These are phyloP conservation scores for Sebastes minor DNA, from an alignment of 2,797 vertebrate species.

Conservation along the genomic window DNA sequence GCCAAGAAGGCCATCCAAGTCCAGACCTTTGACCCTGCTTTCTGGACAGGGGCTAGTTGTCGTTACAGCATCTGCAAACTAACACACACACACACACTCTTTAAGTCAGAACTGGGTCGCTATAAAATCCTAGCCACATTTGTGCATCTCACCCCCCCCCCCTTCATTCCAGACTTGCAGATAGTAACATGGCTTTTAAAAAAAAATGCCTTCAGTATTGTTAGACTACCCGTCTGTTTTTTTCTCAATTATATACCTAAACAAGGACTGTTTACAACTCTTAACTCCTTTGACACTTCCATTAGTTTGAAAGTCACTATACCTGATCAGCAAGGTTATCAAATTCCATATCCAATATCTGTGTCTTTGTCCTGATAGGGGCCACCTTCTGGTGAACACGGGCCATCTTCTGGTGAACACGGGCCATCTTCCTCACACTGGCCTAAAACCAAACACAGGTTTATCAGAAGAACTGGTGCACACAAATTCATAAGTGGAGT, in stretches of 20 bases:
- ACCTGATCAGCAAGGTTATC: slow-evolving; percentile 78
- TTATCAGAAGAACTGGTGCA: neutral
- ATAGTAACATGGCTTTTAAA: neutral
- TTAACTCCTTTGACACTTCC: neutral
- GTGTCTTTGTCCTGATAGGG: slow-evolving; percentile 21
- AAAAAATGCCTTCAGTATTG: neutral
- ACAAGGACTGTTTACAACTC: neutral
- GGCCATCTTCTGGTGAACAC: neutral
- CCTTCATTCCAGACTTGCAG: neutral
- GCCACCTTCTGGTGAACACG: neutral
- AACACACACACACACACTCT: neutral
- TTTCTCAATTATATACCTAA: too few species aligned
- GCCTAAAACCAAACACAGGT: neutral
- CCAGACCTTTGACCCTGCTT: slow-evolving; percentile 49
- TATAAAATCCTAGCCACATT: neutral
- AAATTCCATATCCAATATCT: slow-evolving; percentile 69
- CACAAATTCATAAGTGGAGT: neutral
- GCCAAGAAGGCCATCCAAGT: slow-evolving; percentile 80
- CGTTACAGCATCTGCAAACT: slow-evolving; percentile 87
- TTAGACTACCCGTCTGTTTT: too few species aligned
- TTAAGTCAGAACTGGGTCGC: neutral
- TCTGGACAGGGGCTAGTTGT: slow-evolving; percentile 44
- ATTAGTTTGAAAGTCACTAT: neutral
- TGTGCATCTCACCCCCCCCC: accelerated
- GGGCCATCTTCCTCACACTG: neutral